Percentiles rank a stretch among this genome's conserved stretches.
phyloP scores from a whole-genome alignment of 1,140 invertebrate genomes.

The Eupristina koningsbergeri region DNA sequence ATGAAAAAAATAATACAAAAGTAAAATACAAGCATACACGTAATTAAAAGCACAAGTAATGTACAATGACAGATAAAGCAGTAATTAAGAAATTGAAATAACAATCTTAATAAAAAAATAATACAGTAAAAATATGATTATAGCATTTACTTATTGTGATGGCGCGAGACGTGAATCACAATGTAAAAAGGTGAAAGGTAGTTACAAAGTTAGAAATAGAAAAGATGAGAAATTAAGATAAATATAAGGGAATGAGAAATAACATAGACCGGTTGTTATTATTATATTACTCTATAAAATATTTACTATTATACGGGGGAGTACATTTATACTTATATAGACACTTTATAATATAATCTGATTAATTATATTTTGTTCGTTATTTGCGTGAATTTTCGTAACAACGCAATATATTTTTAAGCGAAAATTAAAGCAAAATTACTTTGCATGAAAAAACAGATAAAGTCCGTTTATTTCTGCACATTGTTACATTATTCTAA shows the following conservation, averaged over 20 bases:
- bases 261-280: conserved; percentile 63
- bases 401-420: not conserved
- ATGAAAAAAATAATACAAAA: not conserved
- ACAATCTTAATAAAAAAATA: not conserved
- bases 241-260: conserved; percentile 25
- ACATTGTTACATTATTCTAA: conserved; percentile 59
- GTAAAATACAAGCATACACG: not conserved
- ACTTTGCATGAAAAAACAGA: not conserved
- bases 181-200: conserved; percentile 43
- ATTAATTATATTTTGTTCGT: not conserved
- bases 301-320: conserved; percentile 66
- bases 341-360: not conserved
- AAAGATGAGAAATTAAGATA: conserved; percentile 29
- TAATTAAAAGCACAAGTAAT: not conserved
- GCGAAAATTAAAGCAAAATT: not conserved
- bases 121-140: conserved; percentile 19
- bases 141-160: conserved; percentile 15
- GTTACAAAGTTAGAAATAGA: not conserved
- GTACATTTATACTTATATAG: not conserved
- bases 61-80: not conserved
- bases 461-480: not conserved
- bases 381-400: not conserved
- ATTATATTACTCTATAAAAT: conserved; percentile 70
- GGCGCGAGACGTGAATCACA: conserved; percentile 31
- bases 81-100: not conserved